A percentile compares a stretch with the other conserved stretches of the same genome.
Conservation (phyloP, 2,888 invertebrate species). For the Platycheirus albimanus region DNA sequence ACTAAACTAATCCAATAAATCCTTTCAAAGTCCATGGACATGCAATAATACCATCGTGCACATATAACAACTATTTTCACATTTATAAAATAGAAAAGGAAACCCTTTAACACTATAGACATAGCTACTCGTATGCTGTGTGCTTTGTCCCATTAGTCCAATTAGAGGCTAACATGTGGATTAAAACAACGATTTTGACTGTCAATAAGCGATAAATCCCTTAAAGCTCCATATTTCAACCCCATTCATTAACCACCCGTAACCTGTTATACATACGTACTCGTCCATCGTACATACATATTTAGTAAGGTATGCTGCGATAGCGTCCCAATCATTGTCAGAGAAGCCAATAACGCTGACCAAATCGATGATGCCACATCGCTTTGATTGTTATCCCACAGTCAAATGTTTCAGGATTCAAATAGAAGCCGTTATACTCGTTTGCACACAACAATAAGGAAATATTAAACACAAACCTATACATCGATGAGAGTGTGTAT, state of each 20-base stretch:
- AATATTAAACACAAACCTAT: not conserved
- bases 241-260: conserved; percentile 26
- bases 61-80: not conserved
- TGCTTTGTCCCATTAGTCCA: conserved; percentile 20
- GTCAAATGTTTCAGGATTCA: conserved; percentile 46
- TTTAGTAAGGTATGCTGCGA: conserved; percentile 3
- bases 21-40: not conserved
- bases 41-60: not conserved
- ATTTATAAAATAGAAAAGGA: not conserved
- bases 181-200: conserved; percentile 44
- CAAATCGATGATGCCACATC: not conserved
- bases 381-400: conserved; percentile 26
- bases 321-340: conserved; percentile 11
- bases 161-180: conserved; percentile 40
- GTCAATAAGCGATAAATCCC: conserved; percentile 48
- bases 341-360: conserved; percentile 17
- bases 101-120: not conserved
- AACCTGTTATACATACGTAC: too few relatives aligned
- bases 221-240: conserved; percentile 26
- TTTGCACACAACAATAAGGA: conserved; percentile 22
- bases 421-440: conserved; percentile 34
- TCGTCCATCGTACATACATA: too few relatives aligned
- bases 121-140: too few relatives aligned
- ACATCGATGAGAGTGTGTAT: conserved; percentile 24
- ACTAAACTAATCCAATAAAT: conserved; percentile 3